Evolutionary conservation across 2,888 invertebrate genomes (phyloP), one percentile per base, ranked within the genome.

Genomic region (Caenorhabditis angaria): DNA sequence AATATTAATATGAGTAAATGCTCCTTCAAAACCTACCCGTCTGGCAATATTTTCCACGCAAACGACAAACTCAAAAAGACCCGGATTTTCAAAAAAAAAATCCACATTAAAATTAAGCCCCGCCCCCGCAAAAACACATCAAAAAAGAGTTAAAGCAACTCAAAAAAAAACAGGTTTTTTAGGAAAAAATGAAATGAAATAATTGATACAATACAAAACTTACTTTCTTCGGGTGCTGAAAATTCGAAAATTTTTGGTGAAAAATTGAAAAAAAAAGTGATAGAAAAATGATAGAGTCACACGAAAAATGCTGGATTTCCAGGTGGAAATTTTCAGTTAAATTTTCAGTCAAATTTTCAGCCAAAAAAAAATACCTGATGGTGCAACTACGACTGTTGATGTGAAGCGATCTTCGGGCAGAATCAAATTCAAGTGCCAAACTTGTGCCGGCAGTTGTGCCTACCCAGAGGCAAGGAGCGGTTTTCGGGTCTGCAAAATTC

Each of bases 401-500:
- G 78, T 71, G 28, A 80, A 70, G 24, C 86, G 78, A 63, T 95
- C 94, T 47, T 93, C 92, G 3, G 90, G 89, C 79, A 91, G 88
- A 88, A 91, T 93, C 88, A 97, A 92, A 89, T 93, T 92, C 89
- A n/a, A 97, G 92, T 77, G 95, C 94, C 87, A 97, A 91, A 88
- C 96, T 94, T 70, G 97, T 95, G 85, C 99, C 99, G 85, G 94
- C 91, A 89, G 94, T 95, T 82, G 97, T 97, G 86, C 99, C 97
- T 86, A 97, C 93, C 97, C 97, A 99, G 80, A 99, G 90, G 84
- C 95, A 95, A 82, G 97, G 95, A 14, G 76, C 72, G 88, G 93
- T 94, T 91, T 83, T 82, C 14, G 81, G 41, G 29, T 78, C 85
- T 85, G 61, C 57, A 83, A 20, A 24, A 48, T 48, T 6, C 35